Evolutionary conservation across 2,888 invertebrate species (phyloP).

Genomic region (Entomobrya proxima): DNA sequence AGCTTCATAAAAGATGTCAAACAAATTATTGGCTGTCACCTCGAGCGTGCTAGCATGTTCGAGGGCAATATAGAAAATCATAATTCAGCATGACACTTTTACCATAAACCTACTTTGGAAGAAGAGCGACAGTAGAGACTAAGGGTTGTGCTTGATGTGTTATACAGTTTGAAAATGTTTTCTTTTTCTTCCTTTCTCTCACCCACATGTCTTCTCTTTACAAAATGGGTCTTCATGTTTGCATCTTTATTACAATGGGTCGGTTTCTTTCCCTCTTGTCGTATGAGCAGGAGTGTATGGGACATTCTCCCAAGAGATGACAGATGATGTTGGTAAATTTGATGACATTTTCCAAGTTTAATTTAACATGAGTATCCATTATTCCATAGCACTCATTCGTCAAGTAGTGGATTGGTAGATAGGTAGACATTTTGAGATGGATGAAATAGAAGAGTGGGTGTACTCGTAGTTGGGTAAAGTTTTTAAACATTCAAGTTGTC

Average conservation of each 20-base stretch:
- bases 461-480: too few relatives aligned
- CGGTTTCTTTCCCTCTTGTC: background rate
- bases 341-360: background rate
- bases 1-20: conserved; percentile 64
- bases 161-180: background rate
- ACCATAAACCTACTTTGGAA: background rate
- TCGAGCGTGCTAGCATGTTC: conserved; percentile 48
- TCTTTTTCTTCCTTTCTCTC: background rate
- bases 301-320: conserved; percentile 9
- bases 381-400: background rate
- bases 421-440: too few relatives aligned
- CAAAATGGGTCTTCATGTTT: background rate
- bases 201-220: background rate
- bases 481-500: too few relatives aligned
- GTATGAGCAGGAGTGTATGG: background rate
- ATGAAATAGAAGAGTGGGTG: too few relatives aligned
- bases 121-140: too few relatives aligned
- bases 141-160: background rate
- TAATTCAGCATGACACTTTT: conserved; percentile 50
- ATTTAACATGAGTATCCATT: background rate
- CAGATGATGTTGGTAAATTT: background rate
- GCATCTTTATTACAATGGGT: background rate
- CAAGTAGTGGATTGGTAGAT: too few relatives aligned
- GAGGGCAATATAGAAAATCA: conserved; percentile 53
- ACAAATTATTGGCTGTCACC: conserved; percentile 65